A percentile compares a stretch with the other conserved stretches of the same genome.
These are phyloP conservation scores for Belonocnema kinseyi DNA, from an alignment of 1,140 invertebrate genomes.

Conservation along the genomic window DNA sequence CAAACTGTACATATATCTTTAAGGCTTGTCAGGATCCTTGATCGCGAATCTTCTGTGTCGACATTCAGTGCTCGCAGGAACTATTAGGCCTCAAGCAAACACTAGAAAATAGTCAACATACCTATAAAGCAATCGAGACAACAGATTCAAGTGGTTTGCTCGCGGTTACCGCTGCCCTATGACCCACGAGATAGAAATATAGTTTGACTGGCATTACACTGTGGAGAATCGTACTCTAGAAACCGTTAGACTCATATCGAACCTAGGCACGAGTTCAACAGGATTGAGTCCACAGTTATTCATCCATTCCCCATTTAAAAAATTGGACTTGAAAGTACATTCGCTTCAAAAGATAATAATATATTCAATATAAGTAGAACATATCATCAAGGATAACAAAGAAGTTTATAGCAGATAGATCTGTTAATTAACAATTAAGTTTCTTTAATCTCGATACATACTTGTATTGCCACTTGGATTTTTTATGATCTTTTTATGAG, in stretches of 20 bases:
- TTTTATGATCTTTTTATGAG: too few species aligned
- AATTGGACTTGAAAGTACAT: not conserved
- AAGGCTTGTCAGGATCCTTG: constrained; percentile 14
- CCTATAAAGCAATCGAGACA: constrained; percentile 30
- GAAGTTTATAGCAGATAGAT: not conserved
- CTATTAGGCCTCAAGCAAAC: constrained; percentile 26
- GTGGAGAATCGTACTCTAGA: constrained; percentile 14
- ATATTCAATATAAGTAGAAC: not conserved
- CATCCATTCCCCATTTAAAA: constrained; percentile 1
- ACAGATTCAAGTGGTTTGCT: constrained; percentile 26
- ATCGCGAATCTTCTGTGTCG: constrained; percentile 29
- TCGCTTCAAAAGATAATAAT: not conserved
- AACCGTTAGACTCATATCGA: constrained; percentile 26
- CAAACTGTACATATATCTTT: constrained; percentile 27
- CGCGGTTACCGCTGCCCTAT: constrained; percentile 21
- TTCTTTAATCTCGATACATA: too few species aligned
- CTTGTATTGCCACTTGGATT: too few species aligned
- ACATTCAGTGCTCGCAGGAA: constrained; percentile 25
- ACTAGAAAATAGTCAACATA: constrained; percentile 31
- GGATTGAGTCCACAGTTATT: not conserved
- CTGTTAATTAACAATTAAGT: too few species aligned
- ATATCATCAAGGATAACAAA: not conserved
- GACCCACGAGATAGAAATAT: constrained; percentile 27
- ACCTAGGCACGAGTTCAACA: constrained; percentile 26
- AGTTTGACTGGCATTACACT: constrained; percentile 16